Percentiles rank a stretch among this genome's conserved stretches.
These are phyloP conservation scores for Leucophenga montana DNA, from an alignment of 2,888 invertebrate species.

Conservation along the genomic window DNA sequence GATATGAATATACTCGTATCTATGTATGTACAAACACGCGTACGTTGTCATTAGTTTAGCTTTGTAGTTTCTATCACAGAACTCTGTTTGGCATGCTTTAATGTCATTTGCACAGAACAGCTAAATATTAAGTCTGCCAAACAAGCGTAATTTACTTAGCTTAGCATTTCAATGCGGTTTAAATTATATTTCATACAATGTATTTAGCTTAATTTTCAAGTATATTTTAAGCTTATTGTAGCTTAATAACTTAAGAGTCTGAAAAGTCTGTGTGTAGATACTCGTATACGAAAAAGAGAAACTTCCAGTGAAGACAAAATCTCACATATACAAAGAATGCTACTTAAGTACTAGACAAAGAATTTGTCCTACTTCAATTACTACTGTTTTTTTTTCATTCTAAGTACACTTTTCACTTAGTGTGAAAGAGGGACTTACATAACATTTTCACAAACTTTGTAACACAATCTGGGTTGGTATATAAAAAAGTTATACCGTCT, in stretches of 20 bases:
- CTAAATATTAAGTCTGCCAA: too few relatives aligned
- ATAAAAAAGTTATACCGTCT: too few relatives aligned
- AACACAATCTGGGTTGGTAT: too few relatives aligned
- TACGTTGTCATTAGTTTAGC: too few relatives aligned
- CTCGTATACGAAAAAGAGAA: background rate
- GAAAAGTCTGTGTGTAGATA: background rate
- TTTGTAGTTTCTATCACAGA: too few relatives aligned
- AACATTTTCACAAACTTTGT: background rate
- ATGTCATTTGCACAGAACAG: background rate
- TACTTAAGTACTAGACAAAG: slow-evolving; percentile 17
- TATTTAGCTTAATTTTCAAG: too few relatives aligned
- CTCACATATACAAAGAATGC: background rate
- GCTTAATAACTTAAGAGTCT: slow-evolving; percentile 10
- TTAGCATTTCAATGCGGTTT: background rate
- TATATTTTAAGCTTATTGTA: background rate
- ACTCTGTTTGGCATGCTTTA: background rate
- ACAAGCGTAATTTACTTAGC: background rate
- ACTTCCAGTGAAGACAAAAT: too few relatives aligned
- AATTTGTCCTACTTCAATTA: slow-evolving; percentile 9
- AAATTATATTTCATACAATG: too few relatives aligned
- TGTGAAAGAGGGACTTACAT: too few relatives aligned
- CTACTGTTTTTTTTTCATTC: background rate
- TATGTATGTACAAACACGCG: too few relatives aligned
- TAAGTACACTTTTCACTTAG: too few relatives aligned
- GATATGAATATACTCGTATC: too few relatives aligned